Evolutionary conservation across 2,797 vertebrate species (phyloP).

Genomic region (Rousettus madagascariensis): DNA sequence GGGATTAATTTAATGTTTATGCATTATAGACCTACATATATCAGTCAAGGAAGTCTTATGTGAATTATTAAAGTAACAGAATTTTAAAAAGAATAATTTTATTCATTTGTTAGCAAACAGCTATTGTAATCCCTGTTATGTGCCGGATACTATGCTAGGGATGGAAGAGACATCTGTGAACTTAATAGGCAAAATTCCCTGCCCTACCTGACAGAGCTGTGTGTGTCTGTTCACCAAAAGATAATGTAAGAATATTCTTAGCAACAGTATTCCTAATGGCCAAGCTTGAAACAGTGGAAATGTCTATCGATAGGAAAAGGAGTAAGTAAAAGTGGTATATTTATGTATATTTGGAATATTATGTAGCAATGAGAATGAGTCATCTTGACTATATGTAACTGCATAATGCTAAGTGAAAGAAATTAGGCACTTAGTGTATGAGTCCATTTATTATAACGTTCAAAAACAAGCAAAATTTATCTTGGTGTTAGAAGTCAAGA

Average conservation of each 20-base stretch:
- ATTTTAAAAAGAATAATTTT: background rate
- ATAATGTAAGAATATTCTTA: background rate
- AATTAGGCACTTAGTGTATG: background rate
- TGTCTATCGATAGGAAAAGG: background rate
- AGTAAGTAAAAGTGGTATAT: background rate
- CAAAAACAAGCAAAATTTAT: background rate
- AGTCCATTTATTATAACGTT: background rate
- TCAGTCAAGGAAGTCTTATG: background rate
- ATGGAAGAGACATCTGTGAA: background rate
- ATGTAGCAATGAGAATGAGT: background rate
- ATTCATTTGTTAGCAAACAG: background rate
- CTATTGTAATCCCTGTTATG: background rate
- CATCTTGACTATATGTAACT: background rate
- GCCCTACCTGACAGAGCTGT: background rate
- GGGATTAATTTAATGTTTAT: background rate
- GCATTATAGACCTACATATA: background rate
- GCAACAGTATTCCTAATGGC: background rate
- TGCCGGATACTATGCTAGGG: background rate
- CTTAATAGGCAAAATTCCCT: background rate
- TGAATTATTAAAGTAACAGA: slow-evolving; percentile 13
- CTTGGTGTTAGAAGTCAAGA: background rate
- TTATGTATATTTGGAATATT: background rate
- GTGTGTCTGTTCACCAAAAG: background rate
- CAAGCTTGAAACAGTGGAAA: background rate
- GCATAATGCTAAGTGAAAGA: background rate